Evolutionary conservation across 1,140 invertebrate species (phyloP).

Genomic region (Scaptomyza hsui): DNA sequence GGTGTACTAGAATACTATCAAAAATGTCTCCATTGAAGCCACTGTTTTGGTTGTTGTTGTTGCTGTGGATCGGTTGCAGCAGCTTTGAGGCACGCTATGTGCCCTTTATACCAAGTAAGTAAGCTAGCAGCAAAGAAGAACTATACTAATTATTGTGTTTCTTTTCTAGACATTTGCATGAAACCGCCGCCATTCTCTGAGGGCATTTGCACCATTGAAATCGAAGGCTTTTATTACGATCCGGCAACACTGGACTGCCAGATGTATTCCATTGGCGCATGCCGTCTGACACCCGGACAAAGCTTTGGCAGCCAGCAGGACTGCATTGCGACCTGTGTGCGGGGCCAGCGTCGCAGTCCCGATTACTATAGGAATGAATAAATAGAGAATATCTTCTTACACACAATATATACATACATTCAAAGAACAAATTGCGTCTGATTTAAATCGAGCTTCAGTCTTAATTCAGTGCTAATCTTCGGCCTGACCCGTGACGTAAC

Average conservation of each 20-base stretch:
- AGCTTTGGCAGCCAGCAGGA: conserved; percentile 73
- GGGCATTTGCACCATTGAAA: conserved; percentile 75
- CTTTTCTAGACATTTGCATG: conserved; percentile 58
- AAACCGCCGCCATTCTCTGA: conserved; percentile 67
- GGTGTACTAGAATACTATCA: conserved; percentile 1
- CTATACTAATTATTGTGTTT: not conserved
- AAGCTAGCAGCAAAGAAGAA: not conserved
- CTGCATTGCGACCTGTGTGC: conserved; percentile 68
- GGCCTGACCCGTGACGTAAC: conserved; percentile 39
- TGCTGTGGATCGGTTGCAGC: conserved; percentile 28
- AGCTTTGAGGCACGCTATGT: conserved; percentile 39
- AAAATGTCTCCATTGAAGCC: conserved; percentile 50
- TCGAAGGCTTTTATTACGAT: conserved; percentile 77
- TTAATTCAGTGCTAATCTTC: conserved; percentile 20
- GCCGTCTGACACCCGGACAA: conserved; percentile 64
- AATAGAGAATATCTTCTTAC: not conserved
- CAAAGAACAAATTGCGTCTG: conserved; percentile 25
- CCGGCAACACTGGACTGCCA: conserved; percentile 53
- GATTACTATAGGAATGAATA: conserved; percentile 56
- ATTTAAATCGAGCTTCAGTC: conserved; percentile 18
- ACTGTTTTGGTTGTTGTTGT: conserved; percentile 37
- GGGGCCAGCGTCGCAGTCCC: conserved; percentile 49
- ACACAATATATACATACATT: no score
- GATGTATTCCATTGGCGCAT: conserved; percentile 66
- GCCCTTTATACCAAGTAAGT: conserved; percentile 59